These are phyloP conservation scores for Himalopsyche phryganea DNA, from an alignment of 1,140 invertebrate genomes.

Conservation along the genomic window DNA sequence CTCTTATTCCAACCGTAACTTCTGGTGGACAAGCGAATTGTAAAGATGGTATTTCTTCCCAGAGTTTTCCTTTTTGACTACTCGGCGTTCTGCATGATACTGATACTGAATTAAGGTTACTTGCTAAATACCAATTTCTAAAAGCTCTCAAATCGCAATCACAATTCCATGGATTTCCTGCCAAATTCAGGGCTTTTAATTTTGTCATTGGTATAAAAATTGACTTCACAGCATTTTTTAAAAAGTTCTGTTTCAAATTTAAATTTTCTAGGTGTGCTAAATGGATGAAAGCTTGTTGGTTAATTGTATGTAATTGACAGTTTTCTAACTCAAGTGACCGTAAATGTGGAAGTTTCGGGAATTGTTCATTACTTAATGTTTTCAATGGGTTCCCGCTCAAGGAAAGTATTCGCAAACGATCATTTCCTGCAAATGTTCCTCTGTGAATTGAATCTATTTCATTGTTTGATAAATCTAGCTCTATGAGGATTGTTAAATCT, in stretches of 20 bases:
- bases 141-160: constrained; percentile 75
- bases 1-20: constrained; percentile 45
- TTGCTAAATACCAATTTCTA: constrained; percentile 65
- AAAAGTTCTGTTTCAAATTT: constrained; percentile 65
- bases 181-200: constrained; percentile 69
- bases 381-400: constrained; percentile 68
- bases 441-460: constrained; percentile 61
- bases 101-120: constrained; percentile 61
- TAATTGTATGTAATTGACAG: constrained; percentile 64
- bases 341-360: constrained; percentile 68
- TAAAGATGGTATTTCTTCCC: constrained; percentile 62
- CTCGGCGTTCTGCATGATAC: constrained; percentile 61
- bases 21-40: constrained; percentile 74
- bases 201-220: constrained; percentile 64
- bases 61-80: constrained; percentile 56
- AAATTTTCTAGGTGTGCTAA: constrained; percentile 67
- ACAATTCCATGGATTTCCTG: constrained; percentile 78
- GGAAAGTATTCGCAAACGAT: constrained; percentile 63
- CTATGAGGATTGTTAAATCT: constrained; percentile 73
- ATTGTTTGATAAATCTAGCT: constrained; percentile 78
- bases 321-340: constrained; percentile 66
- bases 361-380: constrained; percentile 60
- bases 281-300: constrained; percentile 62
- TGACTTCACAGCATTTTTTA: constrained; percentile 61
- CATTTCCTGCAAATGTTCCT: constrained; percentile 70